Evolutionary conservation across 2,113 vertebrate genomes (phyloP).

Genomic region (Sander vitreus): DNA sequence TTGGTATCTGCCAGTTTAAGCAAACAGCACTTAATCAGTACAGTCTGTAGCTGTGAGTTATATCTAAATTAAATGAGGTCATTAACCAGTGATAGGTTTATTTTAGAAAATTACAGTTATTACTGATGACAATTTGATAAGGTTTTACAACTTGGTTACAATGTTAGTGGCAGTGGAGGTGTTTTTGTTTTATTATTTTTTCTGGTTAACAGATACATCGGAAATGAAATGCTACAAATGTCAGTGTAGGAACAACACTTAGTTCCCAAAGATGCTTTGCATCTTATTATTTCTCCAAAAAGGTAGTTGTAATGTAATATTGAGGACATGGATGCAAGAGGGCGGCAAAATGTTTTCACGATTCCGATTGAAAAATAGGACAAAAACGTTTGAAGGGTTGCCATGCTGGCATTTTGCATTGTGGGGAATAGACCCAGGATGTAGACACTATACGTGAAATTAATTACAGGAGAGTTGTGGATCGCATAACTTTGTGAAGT

Average conservation of each 20-base stretch:
- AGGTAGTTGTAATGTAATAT: slow-evolving; percentile 6
- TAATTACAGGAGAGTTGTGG: slow-evolving; percentile 65
- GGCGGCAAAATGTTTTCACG: slow-evolving; percentile 23
- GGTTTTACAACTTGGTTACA: slow-evolving; percentile 49
- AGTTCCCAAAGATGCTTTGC: neutral
- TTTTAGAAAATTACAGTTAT: slow-evolving; percentile 64
- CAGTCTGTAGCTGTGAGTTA: slow-evolving; percentile 48
- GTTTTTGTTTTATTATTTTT: neutral
- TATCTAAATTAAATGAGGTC: slow-evolving; percentile 54
- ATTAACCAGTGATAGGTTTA: slow-evolving; percentile 46
- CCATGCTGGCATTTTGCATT: slow-evolving; percentile 60
- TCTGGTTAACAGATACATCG: neutral
- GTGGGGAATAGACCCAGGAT: slow-evolving; percentile 61
- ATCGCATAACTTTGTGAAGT: slow-evolving; percentile 74
- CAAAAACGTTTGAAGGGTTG: slow-evolving; percentile 51
- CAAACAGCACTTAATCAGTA: slow-evolving; percentile 34
- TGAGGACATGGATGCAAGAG: slow-evolving; percentile 29
- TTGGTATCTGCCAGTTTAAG: slow-evolving; percentile 36
- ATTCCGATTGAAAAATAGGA: slow-evolving; percentile 40
- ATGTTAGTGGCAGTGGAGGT: neutral
- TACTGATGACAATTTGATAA: slow-evolving; percentile 43
- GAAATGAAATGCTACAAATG: slow-evolving; percentile 11
- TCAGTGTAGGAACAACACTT: neutral
- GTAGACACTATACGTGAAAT: slow-evolving; percentile 68
- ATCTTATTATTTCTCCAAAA: neutral